Percentiles rank a stretch among this genome's conserved stretches.
Conservation (phyloP, 2,888 invertebrate genomes). For the Chrysotoxum bicinctum region DNA sequence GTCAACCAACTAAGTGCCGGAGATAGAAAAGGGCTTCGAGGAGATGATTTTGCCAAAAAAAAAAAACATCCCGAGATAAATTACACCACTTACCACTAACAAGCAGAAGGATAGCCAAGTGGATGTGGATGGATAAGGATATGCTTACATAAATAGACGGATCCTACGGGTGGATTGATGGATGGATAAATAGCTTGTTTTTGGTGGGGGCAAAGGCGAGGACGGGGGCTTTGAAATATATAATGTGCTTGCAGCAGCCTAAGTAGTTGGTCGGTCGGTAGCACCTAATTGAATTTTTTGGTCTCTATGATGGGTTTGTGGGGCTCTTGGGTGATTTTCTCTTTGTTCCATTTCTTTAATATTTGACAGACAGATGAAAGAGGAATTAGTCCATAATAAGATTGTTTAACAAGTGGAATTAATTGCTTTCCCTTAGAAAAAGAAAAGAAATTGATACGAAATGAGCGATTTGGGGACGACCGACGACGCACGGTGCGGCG, state of each 20-base stretch:
- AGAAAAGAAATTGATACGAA: neutral
- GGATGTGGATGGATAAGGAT: slow-evolving; percentile 38
- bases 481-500: too few relatives aligned
- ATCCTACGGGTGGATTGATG: slow-evolving; percentile 37
- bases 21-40: neutral
- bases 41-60: slow-evolving; percentile 24
- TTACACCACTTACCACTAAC: slow-evolving; percentile 58
- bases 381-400: slow-evolving; percentile 60
- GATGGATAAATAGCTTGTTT: slow-evolving; percentile 43
- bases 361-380: slow-evolving; percentile 51
- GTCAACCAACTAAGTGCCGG: neutral
- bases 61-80: slow-evolving; percentile 42
- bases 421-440: slow-evolving; percentile 44
- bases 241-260: slow-evolving; percentile 6
- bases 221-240: neutral
- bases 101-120: slow-evolving; percentile 41
- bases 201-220: neutral
- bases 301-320: slow-evolving; percentile 24
- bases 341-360: slow-evolving; percentile 30
- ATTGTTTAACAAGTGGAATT: slow-evolving; percentile 57
- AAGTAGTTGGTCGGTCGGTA: slow-evolving; percentile 26
- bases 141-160: slow-evolving; percentile 34
- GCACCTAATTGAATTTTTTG: slow-evolving; percentile 57
- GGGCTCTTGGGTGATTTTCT: slow-evolving; percentile 5
- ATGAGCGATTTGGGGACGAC: too few relatives aligned